A percentile compares a stretch with the other conserved stretches of the same genome.
These are phyloP conservation scores for Plumapathes pennacea DNA, from an alignment of 92 coral and sea anemone genomes.

Conservation along the genomic window DNA sequence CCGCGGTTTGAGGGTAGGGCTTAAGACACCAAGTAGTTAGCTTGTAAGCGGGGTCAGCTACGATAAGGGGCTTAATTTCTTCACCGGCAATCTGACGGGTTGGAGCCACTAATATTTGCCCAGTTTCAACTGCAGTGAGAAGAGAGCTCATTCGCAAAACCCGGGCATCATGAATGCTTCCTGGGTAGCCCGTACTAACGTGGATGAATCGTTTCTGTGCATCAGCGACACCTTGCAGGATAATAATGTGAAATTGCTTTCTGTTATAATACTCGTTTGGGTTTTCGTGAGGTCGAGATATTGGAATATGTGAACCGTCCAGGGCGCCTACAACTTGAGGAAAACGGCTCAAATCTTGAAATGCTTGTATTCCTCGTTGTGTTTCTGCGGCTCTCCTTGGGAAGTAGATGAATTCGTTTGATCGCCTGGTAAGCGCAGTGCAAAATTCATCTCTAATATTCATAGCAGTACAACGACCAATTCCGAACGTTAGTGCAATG, in stretches of 20 bases:
- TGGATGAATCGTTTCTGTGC: slow-evolving; percentile 20
- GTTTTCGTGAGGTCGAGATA: slow-evolving; percentile 6
- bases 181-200: slow-evolving; percentile 42
- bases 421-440: slow-evolving; percentile 31
- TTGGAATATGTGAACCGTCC: slow-evolving; percentile 38
- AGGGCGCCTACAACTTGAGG: slow-evolving; percentile 34
- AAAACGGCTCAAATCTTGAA: slow-evolving; percentile 4
- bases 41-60: slow-evolving; percentile 43
- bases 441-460: slow-evolving; percentile 53
- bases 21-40: slow-evolving; percentile 48
- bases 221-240: slow-evolving; percentile 42
- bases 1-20: slow-evolving; percentile 28
- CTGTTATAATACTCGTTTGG: slow-evolving; percentile 29
- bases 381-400: slow-evolving; percentile 22
- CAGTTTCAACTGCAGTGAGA: background rate
- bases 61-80: slow-evolving; percentile 23
- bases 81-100: background rate
- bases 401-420: slow-evolving; percentile 26
- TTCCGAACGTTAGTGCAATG: slow-evolving; percentile 30
- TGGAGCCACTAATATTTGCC: slow-evolving; percentile 4
- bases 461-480: slow-evolving; percentile 49
- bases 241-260: slow-evolving; percentile 37
- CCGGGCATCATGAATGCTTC: slow-evolving; percentile 46
- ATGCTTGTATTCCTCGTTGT: slow-evolving; percentile 1
- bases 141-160: slow-evolving; percentile 47